Evolutionary conservation across 2,797 vertebrate species (phyloP).

Genomic region (Rhinophrynus dorsalis): DNA sequence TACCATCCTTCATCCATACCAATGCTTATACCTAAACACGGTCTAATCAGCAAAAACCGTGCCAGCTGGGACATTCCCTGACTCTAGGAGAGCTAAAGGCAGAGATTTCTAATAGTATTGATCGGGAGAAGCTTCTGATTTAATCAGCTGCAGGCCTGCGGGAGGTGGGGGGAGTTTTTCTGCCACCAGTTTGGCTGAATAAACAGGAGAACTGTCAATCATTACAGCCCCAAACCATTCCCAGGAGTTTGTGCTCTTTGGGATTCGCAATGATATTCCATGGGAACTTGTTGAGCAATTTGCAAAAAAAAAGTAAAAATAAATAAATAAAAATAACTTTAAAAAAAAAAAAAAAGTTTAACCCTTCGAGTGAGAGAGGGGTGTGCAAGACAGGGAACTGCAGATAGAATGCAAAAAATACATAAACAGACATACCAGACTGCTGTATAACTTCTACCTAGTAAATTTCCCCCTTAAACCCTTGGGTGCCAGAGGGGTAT

Average conservation of each 20-base stretch:
- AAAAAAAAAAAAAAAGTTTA: no score
- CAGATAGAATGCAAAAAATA: no score
- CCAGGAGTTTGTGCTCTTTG: constrained; percentile 12
- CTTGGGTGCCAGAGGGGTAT: no score
- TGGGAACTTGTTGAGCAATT: no score
- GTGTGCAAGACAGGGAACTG: no score
- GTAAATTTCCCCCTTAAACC: no score
- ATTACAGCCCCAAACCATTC: constrained; percentile 1
- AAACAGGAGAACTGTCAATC: constrained; percentile 41
- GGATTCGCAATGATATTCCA: no score
- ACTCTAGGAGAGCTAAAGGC: constrained; percentile 37
- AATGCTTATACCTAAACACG: constrained; percentile 8
- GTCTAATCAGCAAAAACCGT: constrained; percentile 38
- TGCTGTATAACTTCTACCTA: background rate
- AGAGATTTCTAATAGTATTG: constrained; percentile 47
- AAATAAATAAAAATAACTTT: no score
- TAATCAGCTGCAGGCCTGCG: constrained; percentile 33
- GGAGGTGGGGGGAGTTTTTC: constrained; percentile 28
- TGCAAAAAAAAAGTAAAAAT: no score
- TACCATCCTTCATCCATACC: no score
- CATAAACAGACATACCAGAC: no score
- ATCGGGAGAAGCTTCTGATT: constrained; percentile 41
- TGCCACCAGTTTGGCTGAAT: constrained; percentile 23
- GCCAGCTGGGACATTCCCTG: constrained; percentile 28
- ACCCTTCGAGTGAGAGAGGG: no score